Percentiles rank a stretch among this genome's conserved stretches.
Evolutionary conservation across 2,113 vertebrate genomes (phyloP).

Genomic region (Pelvicachromis taeniatus): DNA sequence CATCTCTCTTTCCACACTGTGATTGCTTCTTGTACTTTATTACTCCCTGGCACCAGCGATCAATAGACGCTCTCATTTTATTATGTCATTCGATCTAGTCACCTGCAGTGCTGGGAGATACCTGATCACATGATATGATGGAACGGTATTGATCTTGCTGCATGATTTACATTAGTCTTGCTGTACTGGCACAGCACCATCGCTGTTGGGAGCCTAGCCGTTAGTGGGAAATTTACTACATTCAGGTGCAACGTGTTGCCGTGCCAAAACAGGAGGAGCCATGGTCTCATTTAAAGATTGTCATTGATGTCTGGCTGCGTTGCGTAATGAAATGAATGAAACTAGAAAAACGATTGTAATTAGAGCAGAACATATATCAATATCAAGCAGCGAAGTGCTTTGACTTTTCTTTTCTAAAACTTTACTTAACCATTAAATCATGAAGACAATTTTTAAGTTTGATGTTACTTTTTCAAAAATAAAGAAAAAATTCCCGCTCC

Average conservation of each 20-base stretch:
- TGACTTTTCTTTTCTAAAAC: conserved; percentile 32
- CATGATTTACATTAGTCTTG: conserved; percentile 40
- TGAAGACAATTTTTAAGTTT: neutral
- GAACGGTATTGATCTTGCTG: conserved; percentile 50
- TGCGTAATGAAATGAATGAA: conserved; percentile 42
- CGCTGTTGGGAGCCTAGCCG: neutral
- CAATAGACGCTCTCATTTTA: conserved; percentile 60
- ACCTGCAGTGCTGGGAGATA: conserved; percentile 55
- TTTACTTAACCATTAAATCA: neutral
- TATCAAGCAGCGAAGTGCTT: conserved; percentile 20
- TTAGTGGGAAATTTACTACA: conserved; percentile 35
- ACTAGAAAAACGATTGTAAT: conserved; percentile 40
- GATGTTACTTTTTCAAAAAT: rapidly evolving
- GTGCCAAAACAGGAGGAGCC: neutral
- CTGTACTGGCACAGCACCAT: neutral
- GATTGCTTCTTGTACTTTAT: conserved; percentile 53
- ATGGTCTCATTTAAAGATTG: conserved; percentile 4
- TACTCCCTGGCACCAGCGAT: conserved; percentile 46
- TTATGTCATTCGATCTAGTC: conserved; percentile 70
- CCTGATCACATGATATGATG: conserved; percentile 61
- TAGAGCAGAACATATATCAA: conserved; percentile 37
- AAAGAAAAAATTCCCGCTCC: rapidly evolving
- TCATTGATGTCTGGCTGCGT: conserved; percentile 33
- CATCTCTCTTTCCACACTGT: neutral
- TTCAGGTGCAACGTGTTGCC: neutral